These are phyloP conservation scores for Heliconius himera DNA, from an alignment of 1,140 invertebrate genomes.

Conservation along the genomic window DNA sequence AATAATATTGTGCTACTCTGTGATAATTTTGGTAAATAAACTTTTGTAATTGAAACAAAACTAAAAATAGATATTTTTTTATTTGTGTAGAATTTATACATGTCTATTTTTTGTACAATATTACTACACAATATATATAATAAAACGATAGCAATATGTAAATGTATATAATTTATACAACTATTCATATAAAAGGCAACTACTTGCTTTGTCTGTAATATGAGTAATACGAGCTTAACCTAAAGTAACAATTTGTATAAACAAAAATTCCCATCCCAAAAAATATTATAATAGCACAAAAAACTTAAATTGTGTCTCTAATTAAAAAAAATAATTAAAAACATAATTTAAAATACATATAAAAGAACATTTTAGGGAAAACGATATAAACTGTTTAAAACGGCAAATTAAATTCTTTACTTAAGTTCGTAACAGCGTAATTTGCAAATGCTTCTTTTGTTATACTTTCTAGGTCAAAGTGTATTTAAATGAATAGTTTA, in stretches of 20 bases:
- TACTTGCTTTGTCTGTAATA: background rate
- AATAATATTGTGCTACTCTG: no score
- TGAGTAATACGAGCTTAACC: background rate
- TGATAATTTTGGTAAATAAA: no score
- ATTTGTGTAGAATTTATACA: no score
- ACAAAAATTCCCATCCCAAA: background rate
- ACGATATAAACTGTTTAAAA: slow-evolving; percentile 23
- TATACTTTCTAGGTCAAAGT: slow-evolving; percentile 27
- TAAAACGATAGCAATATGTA: no score
- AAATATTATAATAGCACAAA: background rate
- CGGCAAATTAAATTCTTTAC: slow-evolving; percentile 29
- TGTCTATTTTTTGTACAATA: no score
- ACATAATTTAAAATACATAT: slow-evolving; percentile 22
- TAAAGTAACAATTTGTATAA: background rate
- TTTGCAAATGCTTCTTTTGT: slow-evolving; percentile 33
- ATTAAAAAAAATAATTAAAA: background rate
- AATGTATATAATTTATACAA: no score
- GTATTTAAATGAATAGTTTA: slow-evolving; percentile 23
- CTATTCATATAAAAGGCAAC: no score
- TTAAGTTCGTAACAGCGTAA: slow-evolving; percentile 30
- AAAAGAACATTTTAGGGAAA: slow-evolving; percentile 16
- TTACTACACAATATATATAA: no score
- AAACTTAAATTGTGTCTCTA: background rate
- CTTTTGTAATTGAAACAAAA: no score
- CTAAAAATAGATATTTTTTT: no score